Base-by-base conservation (phyloP, 2,888 invertebrate genomes). In the Drosophila barbarae region DNA sequence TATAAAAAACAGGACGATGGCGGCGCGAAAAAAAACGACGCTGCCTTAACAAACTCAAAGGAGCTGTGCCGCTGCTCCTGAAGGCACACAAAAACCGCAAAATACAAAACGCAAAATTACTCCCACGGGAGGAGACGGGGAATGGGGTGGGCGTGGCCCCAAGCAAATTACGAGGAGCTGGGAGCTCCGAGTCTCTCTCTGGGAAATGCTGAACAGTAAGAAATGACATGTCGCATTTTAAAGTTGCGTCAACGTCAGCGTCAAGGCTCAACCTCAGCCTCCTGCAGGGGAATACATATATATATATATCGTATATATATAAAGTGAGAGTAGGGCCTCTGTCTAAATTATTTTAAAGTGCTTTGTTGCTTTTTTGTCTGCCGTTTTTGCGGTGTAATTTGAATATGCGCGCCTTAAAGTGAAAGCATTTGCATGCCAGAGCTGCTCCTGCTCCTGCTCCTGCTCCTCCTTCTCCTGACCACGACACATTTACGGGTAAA, bases 101-200 rank as follows among this genome's bases (percentile, higher is more conserved):
- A 76, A 76, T 81, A 84, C 76, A 84, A 76, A 84, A 76, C 71
- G 73, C 76, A 70, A 76, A 80, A 84, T 81, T 73, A 81, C 84
- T 84, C 80, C 82, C 80, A 44, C 32, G 72, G 69, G 84, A 76
- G 39, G 39, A 41, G 41, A 23, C 32, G 23, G 58, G 46, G 30
- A 28, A 53, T 55, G 54, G 47, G 7, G 56, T 35, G 57, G 50
- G 42, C 50, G 65, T 56, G 66, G 61, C 51, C 55, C 50, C 50
- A 66, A 56, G 49, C 60, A 68, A 69, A 69, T 60, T 69, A 68
- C 68, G 53, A 44, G 26, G 39, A 69, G 41, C 60, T 44, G 44
- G 34, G 34, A 46, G 10, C 42, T 15, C 6, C 1, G 10, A 5
- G 28, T 13, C 32, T 47, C 50, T 69, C 53, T 18, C 47, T 15